Percentiles rank a stretch among this genome's conserved stretches.
phyloP scores from a whole-genome alignment of 2,888 invertebrate species.

The Papilio gigon region DNA sequence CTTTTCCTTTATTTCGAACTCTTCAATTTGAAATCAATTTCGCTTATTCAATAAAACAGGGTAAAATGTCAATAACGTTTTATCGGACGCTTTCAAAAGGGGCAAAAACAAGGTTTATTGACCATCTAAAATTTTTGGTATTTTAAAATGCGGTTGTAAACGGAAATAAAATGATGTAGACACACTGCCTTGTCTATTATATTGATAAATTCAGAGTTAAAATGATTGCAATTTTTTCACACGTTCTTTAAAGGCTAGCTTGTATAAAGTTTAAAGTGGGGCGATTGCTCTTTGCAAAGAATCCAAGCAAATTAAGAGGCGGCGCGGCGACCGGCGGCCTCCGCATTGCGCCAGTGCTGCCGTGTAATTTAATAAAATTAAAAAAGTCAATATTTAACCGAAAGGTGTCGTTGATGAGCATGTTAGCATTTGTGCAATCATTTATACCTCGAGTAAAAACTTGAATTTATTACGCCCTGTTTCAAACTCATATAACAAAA shows the following conservation, averaged over 20 bases:
- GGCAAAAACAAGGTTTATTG: neutral
- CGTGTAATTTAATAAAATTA: conserved; percentile 38
- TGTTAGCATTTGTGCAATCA: conserved; percentile 1
- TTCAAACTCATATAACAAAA: neutral
- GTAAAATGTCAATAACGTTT: neutral
- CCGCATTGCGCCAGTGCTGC: conserved; percentile 39
- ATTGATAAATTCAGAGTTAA: neutral
- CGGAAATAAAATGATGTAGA: neutral
- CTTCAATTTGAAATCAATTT: neutral
- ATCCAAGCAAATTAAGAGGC: conserved; percentile 38
- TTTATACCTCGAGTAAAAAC: neutral
- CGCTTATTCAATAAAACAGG: neutral
- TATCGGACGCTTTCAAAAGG: neutral
- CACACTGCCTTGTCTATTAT: neutral
- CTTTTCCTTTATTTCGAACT: neutral
- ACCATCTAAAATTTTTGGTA: neutral
- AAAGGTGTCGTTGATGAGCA: conserved; percentile 21
- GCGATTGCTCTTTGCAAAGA: conserved; percentile 36
- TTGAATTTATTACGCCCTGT: neutral
- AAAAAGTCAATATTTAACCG: conserved; percentile 35
- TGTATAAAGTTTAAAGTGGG: conserved; percentile 25
- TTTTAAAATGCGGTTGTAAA: conserved; percentile 5
- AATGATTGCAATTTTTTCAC: neutral
- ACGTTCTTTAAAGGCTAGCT: conserved; percentile 10
- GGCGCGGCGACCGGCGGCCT: conserved; percentile 18